Evolutionary conservation across 2,113 vertebrate species (phyloP), one percentile per base, ranked within the genome.

Genomic region (Athene noctua): DNA sequence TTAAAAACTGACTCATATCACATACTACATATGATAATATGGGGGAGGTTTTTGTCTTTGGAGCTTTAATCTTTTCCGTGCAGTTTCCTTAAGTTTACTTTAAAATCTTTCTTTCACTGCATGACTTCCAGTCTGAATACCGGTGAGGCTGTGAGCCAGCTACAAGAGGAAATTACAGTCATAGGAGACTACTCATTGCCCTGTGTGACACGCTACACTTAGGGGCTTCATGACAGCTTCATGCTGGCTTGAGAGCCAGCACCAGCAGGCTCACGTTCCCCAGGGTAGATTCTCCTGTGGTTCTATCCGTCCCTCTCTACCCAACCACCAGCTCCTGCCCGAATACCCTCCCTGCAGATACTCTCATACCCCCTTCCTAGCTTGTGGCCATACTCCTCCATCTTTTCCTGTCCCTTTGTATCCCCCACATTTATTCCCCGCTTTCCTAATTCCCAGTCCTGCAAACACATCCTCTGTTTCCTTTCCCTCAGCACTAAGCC

Each of bases 211-310:
- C 2, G 6, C 49, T 27, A 27, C 11, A 3, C 58, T 70, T n/a
- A 29, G 1, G 14, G 44, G 70, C 27, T 73, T n/a, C 66, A 70
- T 0, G 0, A 27, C n/a, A 40, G 40, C 40, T 40, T 40, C 40
- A 40, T 40, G 40, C 40, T 40, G 40, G 40, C 19, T 14, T 3
- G 27, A 36, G 27, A 68, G 36, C 25, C 44, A 75, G 58, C 61
- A 26, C 3, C 11, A 44, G 22, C 5, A 17, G 26, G 49, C 34
- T 93, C 71, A 13, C 0, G 0, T 49, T 80, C n/a, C 62, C 52
- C 0, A 0, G 34, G 80, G 40, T 20, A 68, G 17, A 42, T 46
- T 54, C 38, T 66, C 65, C 67, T 55, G 40, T 29, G 18, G 22
- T 51, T 27, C 34, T 23, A 14, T 16, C 66, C 3, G 1, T 25